phyloP scores from a whole-genome alignment of 2,797 vertebrate species.

The Moxostoma hubbsi region DNA sequence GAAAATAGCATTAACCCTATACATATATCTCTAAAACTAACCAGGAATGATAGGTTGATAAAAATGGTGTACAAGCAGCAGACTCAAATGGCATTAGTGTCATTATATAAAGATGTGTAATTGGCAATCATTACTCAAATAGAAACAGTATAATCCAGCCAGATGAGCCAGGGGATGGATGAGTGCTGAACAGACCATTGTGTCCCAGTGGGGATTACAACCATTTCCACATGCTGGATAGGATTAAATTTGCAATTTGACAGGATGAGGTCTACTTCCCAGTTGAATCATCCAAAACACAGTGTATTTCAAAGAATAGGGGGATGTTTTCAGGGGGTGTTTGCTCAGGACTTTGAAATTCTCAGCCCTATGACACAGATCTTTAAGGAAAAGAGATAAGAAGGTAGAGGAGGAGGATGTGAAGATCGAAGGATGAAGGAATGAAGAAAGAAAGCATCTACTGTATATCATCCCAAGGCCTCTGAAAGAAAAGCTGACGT shows the following conservation, averaged over 20 bases:
- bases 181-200: slow-evolving; percentile 65
- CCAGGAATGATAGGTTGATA: not conserved
- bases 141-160: slow-evolving; percentile 68
- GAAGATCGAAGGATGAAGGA: slow-evolving; percentile 36
- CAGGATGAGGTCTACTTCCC: slow-evolving; percentile 57
- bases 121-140: slow-evolving; percentile 72
- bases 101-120: slow-evolving; percentile 66
- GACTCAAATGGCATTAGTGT: slow-evolving; percentile 62
- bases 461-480: slow-evolving; percentile 47
- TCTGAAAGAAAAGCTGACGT: slow-evolving; percentile 56
- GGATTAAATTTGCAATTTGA: slow-evolving; percentile 65
- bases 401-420: slow-evolving; percentile 26
- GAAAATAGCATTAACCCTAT: too few species aligned
- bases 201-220: slow-evolving; percentile 67
- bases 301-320: slow-evolving; percentile 28
- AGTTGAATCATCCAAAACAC: slow-evolving; percentile 42
- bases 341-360: slow-evolving; percentile 58
- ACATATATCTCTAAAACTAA: too few species aligned
- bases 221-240: slow-evolving; percentile 67
- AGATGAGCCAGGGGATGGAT: slow-evolving; percentile 63
- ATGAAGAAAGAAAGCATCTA: slow-evolving; percentile 44
- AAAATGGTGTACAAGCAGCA: not conserved
- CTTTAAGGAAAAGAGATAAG: slow-evolving; percentile 42
- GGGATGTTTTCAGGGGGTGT: slow-evolving; percentile 45
- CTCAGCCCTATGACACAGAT: slow-evolving; percentile 53